phyloP scores from a whole-genome alignment of 2,888 invertebrate species.

The Anticlea derivata region DNA sequence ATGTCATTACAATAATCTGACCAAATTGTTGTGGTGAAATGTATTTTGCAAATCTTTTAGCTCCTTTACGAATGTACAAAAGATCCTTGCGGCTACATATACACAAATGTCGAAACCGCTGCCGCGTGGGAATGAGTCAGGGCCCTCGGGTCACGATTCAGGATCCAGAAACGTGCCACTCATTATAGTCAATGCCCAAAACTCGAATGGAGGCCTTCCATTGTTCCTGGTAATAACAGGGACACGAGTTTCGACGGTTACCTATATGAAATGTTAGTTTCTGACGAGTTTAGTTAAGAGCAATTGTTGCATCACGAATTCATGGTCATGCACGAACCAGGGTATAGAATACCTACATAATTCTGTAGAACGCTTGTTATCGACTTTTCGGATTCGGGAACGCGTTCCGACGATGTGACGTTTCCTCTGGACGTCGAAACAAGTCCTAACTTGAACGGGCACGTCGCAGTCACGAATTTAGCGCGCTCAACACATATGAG shows the following conservation, averaged over 20 bases:
- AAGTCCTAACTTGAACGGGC: conserved; percentile 68
- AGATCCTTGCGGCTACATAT: conserved; percentile 37
- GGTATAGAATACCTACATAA: conserved; percentile 45
- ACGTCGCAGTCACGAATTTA: conserved; percentile 32
- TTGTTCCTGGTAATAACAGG: conserved; percentile 51
- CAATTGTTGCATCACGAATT: conserved; percentile 23
- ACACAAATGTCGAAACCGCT: conserved; percentile 50
- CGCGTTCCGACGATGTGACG: conserved; percentile 24
- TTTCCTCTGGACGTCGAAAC: conserved; percentile 45
- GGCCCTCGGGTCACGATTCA: conserved; percentile 54
- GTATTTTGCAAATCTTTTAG: conserved; percentile 47
- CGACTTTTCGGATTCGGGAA: conserved; percentile 10
- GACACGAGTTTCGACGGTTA: conserved; percentile 34
- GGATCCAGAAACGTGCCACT: conserved; percentile 51
- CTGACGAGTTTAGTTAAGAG: conserved; percentile 10
- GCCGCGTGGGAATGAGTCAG: conserved; percentile 55
- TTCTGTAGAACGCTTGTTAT: conserved; percentile 31
- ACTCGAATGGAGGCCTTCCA: conserved; percentile 41
- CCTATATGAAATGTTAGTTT: conserved; percentile 27
- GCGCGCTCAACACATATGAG: conserved; percentile 44
- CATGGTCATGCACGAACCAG: conserved; percentile 37
- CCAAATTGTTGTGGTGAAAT: conserved; percentile 43
- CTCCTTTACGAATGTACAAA: conserved; percentile 44
- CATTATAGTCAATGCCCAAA: conserved; percentile 53
- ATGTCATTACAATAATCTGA: conserved; percentile 41